These are phyloP conservation scores for Anoplolepis gracilipes DNA, from an alignment of 1,140 invertebrate species.

Conservation along the genomic window DNA sequence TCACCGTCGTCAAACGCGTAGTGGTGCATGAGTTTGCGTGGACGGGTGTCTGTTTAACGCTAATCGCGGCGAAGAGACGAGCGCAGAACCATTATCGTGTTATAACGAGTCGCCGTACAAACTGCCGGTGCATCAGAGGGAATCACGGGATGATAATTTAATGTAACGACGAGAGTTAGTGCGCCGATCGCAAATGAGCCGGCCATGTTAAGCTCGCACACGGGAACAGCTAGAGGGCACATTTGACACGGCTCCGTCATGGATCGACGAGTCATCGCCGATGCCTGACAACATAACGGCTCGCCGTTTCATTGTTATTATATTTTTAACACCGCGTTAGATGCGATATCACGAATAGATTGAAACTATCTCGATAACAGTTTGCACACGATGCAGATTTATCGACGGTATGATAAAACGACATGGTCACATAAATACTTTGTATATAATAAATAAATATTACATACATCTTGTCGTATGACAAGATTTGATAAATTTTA, in stretches of 20 bases:
- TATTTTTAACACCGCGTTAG: conserved; percentile 48
- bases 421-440: neutral
- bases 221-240: conserved; percentile 77
- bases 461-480: too few relatives aligned
- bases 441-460: too few relatives aligned
- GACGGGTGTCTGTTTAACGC: conserved; percentile 61
- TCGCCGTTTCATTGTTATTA: conserved; percentile 56
- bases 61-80: conserved; percentile 70
- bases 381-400: neutral
- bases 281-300: conserved; percentile 52
- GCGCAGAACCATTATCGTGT: conserved; percentile 72
- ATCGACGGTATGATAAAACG: neutral
- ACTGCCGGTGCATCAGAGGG: conserved; percentile 69
- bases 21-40: conserved; percentile 56
- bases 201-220: conserved; percentile 72
- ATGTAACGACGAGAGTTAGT: conserved; percentile 73
- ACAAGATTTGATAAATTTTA: too few relatives aligned
- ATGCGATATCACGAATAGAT: conserved; percentile 37
- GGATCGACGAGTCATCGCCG: conserved; percentile 83
- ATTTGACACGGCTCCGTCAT: conserved; percentile 82
- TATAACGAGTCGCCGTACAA: conserved; percentile 75
- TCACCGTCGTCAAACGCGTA: conserved; percentile 54
- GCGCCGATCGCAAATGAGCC: conserved; percentile 78
- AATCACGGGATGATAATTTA: conserved; percentile 76
- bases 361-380: conserved; percentile 1